Evolutionary conservation across 2,797 vertebrate species (phyloP).

Genomic region (Ctenochaetus hawaiiensis): DNA sequence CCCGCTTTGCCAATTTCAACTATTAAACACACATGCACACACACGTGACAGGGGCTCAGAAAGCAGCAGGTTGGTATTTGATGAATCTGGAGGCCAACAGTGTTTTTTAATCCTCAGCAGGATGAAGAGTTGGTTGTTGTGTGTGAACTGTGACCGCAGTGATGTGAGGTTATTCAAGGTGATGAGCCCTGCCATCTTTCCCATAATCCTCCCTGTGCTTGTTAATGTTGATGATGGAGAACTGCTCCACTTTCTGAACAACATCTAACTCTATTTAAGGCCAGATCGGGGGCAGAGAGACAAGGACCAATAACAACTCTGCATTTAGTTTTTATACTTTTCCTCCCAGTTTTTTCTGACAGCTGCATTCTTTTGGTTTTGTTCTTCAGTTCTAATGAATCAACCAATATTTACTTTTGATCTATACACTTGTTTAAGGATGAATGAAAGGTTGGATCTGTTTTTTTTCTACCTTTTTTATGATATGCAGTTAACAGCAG

Average conservation of each 20-base stretch:
- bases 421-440: neutral
- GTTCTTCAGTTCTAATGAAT: neutral
- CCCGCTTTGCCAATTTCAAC: neutral
- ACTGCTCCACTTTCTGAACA: neutral
- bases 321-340: neutral
- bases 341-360: no score
- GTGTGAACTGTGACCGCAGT: neutral
- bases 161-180: neutral
- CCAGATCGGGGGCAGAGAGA: neutral
- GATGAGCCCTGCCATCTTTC: neutral
- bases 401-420: neutral
- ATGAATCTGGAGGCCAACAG: neutral
- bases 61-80: neutral
- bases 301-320: neutral
- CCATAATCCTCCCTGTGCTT: neutral
- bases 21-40: neutral
- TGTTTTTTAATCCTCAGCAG: constrained; percentile 8
- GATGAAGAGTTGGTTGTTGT: no score
- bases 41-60: constrained; percentile 12
- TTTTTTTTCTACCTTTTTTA: no score
- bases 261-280: neutral
- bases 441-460: no score
- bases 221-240: neutral
- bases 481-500: neutral
- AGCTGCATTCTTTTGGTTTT: neutral